Evolutionary conservation across 2,797 vertebrate genomes (phyloP), one percentile per base, ranked within the genome.

Genomic region (Falco rusticolus): DNA sequence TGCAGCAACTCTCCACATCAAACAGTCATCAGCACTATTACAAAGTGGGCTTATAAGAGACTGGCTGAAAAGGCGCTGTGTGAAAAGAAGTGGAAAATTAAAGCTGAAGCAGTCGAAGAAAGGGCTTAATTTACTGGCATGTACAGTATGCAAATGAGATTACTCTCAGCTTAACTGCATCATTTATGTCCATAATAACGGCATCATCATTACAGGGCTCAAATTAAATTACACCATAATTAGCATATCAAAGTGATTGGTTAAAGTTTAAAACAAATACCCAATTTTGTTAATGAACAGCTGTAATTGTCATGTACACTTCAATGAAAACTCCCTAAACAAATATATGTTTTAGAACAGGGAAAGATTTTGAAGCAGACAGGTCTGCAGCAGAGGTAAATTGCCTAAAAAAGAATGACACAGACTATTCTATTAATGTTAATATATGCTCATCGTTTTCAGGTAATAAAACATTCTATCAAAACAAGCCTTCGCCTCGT

Each of bases 101-200:
- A 99, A 99, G 99, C 99, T 98, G 98, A 99, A 99, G 99, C 99
- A 97, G 99, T 96, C 97, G 98, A 99, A 99, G 98, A 99, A 98
- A 99, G 98, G 98, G 99, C 99, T 99, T 99, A 99, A 99, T 99
- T 99, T 99, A 99, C 99, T 99, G 99, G 99, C 99, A 99, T 99
- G 99, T 99, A 99, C 99, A 99, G 99, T 99, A 99, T 99, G 99
- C 99, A 99, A 99, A 99, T 99, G 99, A 99, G 99, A 99, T 99
- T 99, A 99, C 99, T 99, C 99, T 99, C 99, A 98, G 99, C 99
- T 99, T 99, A 99, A 99, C 99, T 99, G 99, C 99, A 99, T 99
- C 99, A 99, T 99, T 99, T 99, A 99, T 99, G 99, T 99, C 99
- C 99, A 99, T 99, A 99, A 99, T 99, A 99, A 99, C 99, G 98